Evolutionary conservation across 2,888 invertebrate species (phyloP), one percentile per base, ranked within the genome.

Genomic region (Drosophila barbarae): DNA sequence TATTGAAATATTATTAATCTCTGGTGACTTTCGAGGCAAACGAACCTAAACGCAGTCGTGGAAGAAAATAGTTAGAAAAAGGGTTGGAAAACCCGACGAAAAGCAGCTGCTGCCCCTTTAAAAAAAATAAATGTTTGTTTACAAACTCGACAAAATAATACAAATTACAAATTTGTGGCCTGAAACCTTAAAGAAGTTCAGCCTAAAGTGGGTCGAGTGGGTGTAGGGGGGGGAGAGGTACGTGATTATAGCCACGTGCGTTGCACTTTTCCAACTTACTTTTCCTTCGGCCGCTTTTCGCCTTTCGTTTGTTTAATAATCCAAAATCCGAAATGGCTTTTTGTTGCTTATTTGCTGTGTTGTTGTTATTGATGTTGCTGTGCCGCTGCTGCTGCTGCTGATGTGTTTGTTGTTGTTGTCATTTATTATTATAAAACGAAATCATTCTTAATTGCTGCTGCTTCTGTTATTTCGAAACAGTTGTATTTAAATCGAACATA

Each of bases 401-500:
- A 9, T 18, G 18, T 18, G 18, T 18, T 18, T 38, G 9, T 56
- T 36, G 9, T 56, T 36, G 35, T 44, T 56, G 38, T 28, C 50
- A 50, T 54, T 44, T 59, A 46, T 47, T 58, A 47, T 32, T 44
- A 32, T 39, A 5, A 44, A 44, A 23, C n/a, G 5, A 58, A 44
- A 44, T n/a, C 23, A 32, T 38, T 38, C 32, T 26, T 59, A 32
- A 54, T 46, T 42, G 58, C n/a, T 56, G 26, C 30, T 23, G 21
- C 6, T 56, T 58, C 58, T 57, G 58, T 50, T 71, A 9, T 21
- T 18, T 8, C 8, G 30, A 30, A 46, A 32, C 46, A 46, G 72
- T 50, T 70, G 58, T 55, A 46, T 60, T 59, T 59, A 46, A 46
- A 26, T 47, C 53, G 47, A 74, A 75, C 67, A 73, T 77, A 70